Conservation (phyloP, 1,140 invertebrate species). For the Ostrea edulis region DNA sequence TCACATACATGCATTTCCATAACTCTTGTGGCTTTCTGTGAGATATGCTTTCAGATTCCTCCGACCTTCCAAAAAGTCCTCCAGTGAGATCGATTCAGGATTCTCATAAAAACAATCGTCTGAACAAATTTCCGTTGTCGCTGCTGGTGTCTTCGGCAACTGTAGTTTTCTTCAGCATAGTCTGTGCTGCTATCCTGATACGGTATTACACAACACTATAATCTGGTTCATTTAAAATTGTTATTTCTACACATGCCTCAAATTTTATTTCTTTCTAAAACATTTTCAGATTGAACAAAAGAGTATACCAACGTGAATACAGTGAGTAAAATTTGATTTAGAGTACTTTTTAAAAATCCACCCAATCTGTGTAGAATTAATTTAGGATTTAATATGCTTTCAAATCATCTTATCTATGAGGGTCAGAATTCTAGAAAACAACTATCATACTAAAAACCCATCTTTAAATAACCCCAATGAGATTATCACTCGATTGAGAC, state of each 20-base stretch:
- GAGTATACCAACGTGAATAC: neutral
- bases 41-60: neutral
- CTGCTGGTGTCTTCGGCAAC: neutral
- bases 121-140: neutral
- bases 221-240: neutral
- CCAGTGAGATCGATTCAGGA: too few species aligned
- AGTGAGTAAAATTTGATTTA: neutral
- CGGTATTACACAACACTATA: neutral
- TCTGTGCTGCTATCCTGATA: neutral
- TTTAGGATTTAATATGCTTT: too few species aligned
- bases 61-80: too few species aligned
- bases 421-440: too few species aligned
- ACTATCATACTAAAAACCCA: too few species aligned
- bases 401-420: too few species aligned
- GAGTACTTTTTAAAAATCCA: too few species aligned
- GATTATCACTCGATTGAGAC: too few species aligned
- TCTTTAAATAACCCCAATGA: too few species aligned
- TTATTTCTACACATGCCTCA: neutral
- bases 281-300: neutral
- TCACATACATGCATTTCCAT: too few species aligned
- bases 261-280: neutral
- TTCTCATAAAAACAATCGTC: too few species aligned
- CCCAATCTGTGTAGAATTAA: too few species aligned
- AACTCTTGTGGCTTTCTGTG: neutral
- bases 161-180: neutral